Evolutionary conservation across 2,888 invertebrate genomes (phyloP).

Genomic region (Ophion ellenae): DNA sequence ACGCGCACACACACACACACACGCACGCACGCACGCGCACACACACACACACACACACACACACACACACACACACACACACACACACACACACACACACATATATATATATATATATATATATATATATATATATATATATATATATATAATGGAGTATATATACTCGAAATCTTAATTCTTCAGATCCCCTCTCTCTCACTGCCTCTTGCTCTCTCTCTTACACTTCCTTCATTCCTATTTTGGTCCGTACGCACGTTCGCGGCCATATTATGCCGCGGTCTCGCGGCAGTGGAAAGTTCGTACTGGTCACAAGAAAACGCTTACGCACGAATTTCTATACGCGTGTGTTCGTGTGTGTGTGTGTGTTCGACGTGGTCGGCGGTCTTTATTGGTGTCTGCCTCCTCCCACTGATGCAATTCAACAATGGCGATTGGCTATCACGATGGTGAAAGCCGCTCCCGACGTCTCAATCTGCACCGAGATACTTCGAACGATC

Average conservation of each 20-base stretch:
- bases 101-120: no score
- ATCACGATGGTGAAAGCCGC: conserved; percentile 58
- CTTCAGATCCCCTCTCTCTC: conserved; percentile 47
- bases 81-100: no score
- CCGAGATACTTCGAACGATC: conserved; percentile 35
- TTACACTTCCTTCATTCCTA: neutral
- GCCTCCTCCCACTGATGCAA: conserved; percentile 54
- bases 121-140: neutral
- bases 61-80: no score
- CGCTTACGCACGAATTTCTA: conserved; percentile 24
- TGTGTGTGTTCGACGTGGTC: neutral
- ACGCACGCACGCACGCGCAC: no score
- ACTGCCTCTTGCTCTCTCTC: conserved; percentile 17
- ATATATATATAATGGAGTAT: conserved; percentile 2
- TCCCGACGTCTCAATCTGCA: conserved; percentile 37
- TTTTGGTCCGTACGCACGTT: neutral
- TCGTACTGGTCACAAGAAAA: conserved; percentile 25
- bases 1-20: no score
- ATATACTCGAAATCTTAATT: conserved; percentile 68
- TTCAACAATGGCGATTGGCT: conserved; percentile 61
- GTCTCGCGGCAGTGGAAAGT: conserved; percentile 42
- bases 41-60: no score
- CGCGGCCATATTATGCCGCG: conserved; percentile 39
- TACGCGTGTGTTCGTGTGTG: neutral
- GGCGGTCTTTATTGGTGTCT: conserved; percentile 38